Evolutionary conservation across 2,797 vertebrate genomes (phyloP), one percentile per base, ranked within the genome.

Genomic region (Acipenser ruthenus): DNA sequence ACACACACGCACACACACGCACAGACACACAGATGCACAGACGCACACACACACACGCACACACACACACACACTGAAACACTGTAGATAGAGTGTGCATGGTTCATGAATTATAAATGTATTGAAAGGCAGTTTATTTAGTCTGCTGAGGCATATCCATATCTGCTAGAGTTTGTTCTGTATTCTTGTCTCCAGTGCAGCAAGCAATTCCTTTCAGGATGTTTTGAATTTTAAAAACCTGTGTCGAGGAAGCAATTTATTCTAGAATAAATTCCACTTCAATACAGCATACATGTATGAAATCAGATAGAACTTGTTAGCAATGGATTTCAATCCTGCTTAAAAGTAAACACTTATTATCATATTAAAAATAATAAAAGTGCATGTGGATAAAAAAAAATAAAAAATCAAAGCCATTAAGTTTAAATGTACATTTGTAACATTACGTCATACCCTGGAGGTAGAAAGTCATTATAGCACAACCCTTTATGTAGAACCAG

Each of bases 51-150:
- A 4, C 23, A 37, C 67, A 76, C 64, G 72, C 69, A 85, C 80
- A 68, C 47, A 68, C 23, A 76, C 64, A 72, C 69, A 85, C 80
- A 68, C 47, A 69, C 23, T 18, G 18, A 18, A 1, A 66, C 80
- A 76, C 72, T 74, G 73, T 69, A 77, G 69, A 79, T 75, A 79
- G 71, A 37, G 37, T 4, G 37, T 65, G 79, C 82, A 60, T 80
- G 73, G 77, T 74, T 77, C 79, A 83, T 82, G 82, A 83, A 81
- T 78, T 75, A 78, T 67, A 65, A 79, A 77, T 72, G 65, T 65
- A 68, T 69, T 12, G 64, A 61, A 10, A 64, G 62, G 65, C 62
- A 52, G 70, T 70, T 70, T 76, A 71, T 67, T 66, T 67, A 64
- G 74, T 72, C 61, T 61, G 66, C 71, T 67, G 72, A 70, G 70